Conservation (phyloP, 2,888 invertebrate genomes). For the Bombylius major region DNA sequence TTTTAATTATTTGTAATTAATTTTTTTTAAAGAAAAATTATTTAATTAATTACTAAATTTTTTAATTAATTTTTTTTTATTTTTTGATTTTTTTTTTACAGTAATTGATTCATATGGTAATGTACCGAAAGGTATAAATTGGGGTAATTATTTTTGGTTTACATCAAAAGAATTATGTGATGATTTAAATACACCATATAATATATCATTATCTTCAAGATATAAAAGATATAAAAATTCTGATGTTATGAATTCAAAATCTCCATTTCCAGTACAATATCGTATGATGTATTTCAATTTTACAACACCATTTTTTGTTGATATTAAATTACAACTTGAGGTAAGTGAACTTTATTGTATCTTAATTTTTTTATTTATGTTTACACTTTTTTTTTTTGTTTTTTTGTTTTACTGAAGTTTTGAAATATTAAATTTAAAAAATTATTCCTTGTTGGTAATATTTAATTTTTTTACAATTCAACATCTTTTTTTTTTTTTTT, state of each 20-base stretch:
- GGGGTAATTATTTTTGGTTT: constrained; percentile 28
- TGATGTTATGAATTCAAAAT: constrained; percentile 20
- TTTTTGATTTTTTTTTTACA: constrained; percentile 13
- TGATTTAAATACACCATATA: constrained; percentile 22
- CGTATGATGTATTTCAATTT: constrained; percentile 24
- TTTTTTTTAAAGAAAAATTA: background rate
- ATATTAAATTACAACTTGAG: constrained; percentile 24
- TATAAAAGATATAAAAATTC: constrained; percentile 5
- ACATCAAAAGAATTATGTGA: constrained; percentile 21
- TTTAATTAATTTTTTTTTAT: constrained; percentile 1
- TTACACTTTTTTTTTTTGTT: no score
- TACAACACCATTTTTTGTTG: constrained; percentile 22
- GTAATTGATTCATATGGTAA: constrained; percentile 25
- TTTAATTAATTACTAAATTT: background rate
- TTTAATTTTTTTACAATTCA: no score
- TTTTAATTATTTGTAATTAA: no score
- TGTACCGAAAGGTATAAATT: constrained; percentile 20
- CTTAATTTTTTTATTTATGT: no score
- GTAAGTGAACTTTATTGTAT: constrained; percentile 13
- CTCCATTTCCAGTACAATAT: constrained; percentile 21
- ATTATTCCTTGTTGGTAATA: no score
- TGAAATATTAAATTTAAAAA: no score
- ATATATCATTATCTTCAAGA: constrained; percentile 19
- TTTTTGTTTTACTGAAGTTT: no score
- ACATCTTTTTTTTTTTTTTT: no score